phyloP scores from a whole-genome alignment of 1,140 invertebrate genomes.

The Camponotus pennsylvanicus region DNA sequence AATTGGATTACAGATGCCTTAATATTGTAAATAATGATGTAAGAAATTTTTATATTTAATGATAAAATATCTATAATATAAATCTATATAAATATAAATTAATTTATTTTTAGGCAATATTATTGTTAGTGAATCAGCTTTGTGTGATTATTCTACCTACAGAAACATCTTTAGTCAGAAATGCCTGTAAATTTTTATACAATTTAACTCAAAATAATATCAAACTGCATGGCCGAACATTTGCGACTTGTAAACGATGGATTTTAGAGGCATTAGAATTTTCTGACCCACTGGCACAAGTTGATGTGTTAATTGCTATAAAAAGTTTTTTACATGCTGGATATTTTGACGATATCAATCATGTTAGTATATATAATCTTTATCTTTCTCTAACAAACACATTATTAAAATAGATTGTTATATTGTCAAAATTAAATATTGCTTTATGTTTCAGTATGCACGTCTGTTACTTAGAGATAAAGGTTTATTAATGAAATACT shows the following conservation, averaged over 20 bases:
- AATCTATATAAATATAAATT: not conserved
- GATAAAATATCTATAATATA: not conserved
- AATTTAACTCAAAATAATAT: slow-evolving; percentile 81
- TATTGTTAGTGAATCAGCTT: slow-evolving; percentile 84
- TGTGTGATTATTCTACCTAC: slow-evolving; percentile 80
- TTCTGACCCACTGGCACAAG: slow-evolving; percentile 64
- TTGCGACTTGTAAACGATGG: slow-evolving; percentile 81
- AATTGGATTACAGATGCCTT: slow-evolving; percentile 81
- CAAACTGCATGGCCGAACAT: slow-evolving; percentile 79
- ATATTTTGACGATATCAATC: slow-evolving; percentile 72
- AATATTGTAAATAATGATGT: slow-evolving; percentile 81
- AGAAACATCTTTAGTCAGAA: slow-evolving; percentile 82
- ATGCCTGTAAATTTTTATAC: slow-evolving; percentile 83
- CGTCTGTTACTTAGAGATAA: slow-evolving; percentile 74
- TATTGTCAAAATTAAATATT: slow-evolving; percentile 45
- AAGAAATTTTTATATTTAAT: slow-evolving; percentile 71
- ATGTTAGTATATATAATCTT: slow-evolving; percentile 68
- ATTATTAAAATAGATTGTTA: slow-evolving; percentile 35
- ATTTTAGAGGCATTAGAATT: slow-evolving; percentile 79
- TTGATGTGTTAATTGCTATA: slow-evolving; percentile 76
- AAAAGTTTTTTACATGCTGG: slow-evolving; percentile 74
- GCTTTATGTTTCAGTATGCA: slow-evolving; percentile 75
- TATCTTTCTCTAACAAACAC: not conserved
- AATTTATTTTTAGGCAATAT: slow-evolving; percentile 78
- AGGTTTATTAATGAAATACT: slow-evolving; percentile 71